A percentile compares a stretch with the other conserved stretches of the same genome.
Evolutionary conservation across 2,888 invertebrate species (phyloP).

Genomic region (Schrankia costaestrigalis): DNA sequence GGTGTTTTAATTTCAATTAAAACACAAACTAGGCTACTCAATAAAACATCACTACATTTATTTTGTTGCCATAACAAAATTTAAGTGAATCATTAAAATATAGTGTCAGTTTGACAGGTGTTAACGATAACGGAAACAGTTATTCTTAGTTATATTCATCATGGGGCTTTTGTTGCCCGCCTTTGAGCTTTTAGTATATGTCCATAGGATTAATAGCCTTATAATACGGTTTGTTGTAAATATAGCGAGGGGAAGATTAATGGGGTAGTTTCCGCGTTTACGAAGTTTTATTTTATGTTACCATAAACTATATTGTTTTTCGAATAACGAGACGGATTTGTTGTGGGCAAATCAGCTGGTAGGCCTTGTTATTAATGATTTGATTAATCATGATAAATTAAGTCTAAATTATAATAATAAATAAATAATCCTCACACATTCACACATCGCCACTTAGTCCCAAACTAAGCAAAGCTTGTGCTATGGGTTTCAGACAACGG

Average conservation of each 20-base stretch:
- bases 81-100: conserved; percentile 29
- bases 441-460: no score
- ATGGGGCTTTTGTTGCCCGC: conserved; percentile 27
- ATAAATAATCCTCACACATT: no score
- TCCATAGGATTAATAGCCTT: conserved; percentile 36
- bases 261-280: conserved; percentile 14
- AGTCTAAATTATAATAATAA: no score
- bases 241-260: conserved; percentile 14
- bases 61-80: conserved; percentile 22
- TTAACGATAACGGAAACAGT: conserved; percentile 34
- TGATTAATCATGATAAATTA: no score
- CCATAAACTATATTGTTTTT: conserved; percentile 18
- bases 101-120: conserved; percentile 33
- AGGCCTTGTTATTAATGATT: no score
- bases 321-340: no score
- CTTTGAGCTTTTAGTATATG: conserved; percentile 34
- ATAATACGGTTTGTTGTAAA: conserved; percentile 26
- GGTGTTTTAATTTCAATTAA: no score
- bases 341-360: no score
- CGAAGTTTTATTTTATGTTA: conserved; percentile 14
- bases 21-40: no score
- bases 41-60: no score
- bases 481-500: no score
- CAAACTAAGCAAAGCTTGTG: no score
- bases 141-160: conserved; percentile 26